Base-by-base conservation (phyloP, 2,888 invertebrate species). In the Tetragnatha montana region DNA sequence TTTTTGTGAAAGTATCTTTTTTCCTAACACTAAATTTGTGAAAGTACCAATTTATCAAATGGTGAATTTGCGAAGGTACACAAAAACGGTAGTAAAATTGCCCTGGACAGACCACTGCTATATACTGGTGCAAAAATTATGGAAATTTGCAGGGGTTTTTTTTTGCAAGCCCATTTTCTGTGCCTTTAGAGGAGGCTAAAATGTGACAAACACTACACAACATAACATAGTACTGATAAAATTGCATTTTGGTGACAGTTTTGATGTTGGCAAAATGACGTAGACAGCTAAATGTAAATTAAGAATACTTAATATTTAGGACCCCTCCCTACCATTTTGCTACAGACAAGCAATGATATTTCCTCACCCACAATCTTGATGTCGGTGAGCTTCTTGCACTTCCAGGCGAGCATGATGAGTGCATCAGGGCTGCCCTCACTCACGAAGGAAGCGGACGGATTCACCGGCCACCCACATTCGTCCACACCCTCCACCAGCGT, bases 401-500 rank as follows among this genome's bases (percentile, higher is more conserved):
- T 94, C 96, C 96, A 96, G 8, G 96, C 95, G 91, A 95, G 93
- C 94, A 96, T 95, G 69, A 96, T 95, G 91, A 96, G 94, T 0
- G 95, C 95, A 93, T 96, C 95, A 74, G 93, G 93, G 3, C 91
- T 91, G 49, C 91, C 91, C 35, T 35, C 35, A 6, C 92, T 91
- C 19, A 91, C 88, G 74, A 91, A 92, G 50, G 79, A 73, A 0
- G 84, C 74, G 2, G 87, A 73, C 6, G 89, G 51, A 7, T 49
- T 50, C 21, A 35, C 79, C 75, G 86, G 80, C 50, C 91, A 88
- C 17, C 88, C 85, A 92, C 93, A 89, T 0, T 95, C 95, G 93
- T 96, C 96, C 47, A 96, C 95, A 1, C 95, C 95, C 93, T 96
- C 96, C 60, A 60, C 60, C 94, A 95, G 95, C 92, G 95, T 94